A percentile compares a stretch with the other conserved stretches of the same genome.
Conservation (phyloP, 2,888 invertebrate species). For the Branchipolynoe longqiensis region DNA sequence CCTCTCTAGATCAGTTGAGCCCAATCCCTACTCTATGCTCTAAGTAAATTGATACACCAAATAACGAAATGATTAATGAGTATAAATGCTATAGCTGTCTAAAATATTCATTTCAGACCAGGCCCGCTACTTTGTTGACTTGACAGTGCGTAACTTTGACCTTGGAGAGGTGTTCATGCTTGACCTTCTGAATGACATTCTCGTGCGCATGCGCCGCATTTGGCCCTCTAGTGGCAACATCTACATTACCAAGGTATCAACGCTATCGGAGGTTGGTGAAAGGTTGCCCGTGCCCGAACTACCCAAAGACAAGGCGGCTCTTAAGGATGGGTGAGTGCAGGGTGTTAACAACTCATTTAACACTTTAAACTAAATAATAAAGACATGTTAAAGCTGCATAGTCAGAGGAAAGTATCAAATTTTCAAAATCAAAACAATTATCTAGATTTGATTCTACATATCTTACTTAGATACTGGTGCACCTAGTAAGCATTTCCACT, state of each 20-base stretch:
- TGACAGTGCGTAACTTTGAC: slow-evolving; percentile 14
- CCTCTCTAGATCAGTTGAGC: neutral
- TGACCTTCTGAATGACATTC: slow-evolving; percentile 23
- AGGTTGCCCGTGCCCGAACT: slow-evolving; percentile 22
- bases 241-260: neutral
- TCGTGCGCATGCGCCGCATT: slow-evolving; percentile 13
- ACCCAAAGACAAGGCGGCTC: neutral
- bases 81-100: too few relatives aligned
- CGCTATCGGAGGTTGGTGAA: slow-evolving; percentile 5
- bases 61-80: too few relatives aligned
- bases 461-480: too few relatives aligned
- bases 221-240: slow-evolving; percentile 35
- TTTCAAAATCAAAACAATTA: too few relatives aligned
- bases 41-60: too few relatives aligned
- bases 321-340: slow-evolving; percentile 48
- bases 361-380: too few relatives aligned
- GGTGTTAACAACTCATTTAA: too few relatives aligned
- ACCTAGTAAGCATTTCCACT: too few relatives aligned
- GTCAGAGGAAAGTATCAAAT: too few relatives aligned
- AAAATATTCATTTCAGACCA: neutral
- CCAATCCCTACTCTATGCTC: neutral
- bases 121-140: slow-evolving; percentile 33
- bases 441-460: too few relatives aligned
- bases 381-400: too few relatives aligned
- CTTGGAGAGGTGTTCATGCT: slow-evolving; percentile 2